phyloP scores from a whole-genome alignment of 2,113 vertebrate genomes.

The Cavia porcellus region DNA sequence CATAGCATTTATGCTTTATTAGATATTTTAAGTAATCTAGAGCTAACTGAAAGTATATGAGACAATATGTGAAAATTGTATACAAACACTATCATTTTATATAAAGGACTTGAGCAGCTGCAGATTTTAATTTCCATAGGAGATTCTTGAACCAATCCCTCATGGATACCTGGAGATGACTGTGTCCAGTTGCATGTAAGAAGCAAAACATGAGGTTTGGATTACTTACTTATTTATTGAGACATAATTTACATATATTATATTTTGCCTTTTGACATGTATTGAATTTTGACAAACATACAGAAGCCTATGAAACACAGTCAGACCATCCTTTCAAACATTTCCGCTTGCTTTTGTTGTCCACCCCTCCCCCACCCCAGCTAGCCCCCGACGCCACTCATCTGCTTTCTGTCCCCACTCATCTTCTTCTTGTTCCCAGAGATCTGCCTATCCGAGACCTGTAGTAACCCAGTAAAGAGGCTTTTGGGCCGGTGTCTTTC shows the following conservation, averaged over 20 bases:
- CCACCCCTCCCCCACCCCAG: rapidly evolving
- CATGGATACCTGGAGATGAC: background rate
- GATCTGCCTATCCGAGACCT: background rate
- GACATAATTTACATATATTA: background rate
- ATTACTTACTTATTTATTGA: background rate
- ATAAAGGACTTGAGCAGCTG: background rate
- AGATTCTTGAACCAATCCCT: background rate
- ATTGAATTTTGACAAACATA: background rate
- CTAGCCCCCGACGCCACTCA: too few species aligned
- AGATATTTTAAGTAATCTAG: background rate
- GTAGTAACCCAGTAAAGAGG: background rate
- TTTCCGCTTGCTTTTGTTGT: background rate
- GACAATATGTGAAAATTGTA: background rate
- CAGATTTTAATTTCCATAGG: background rate
- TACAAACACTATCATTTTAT: background rate
- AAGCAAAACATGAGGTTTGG: background rate
- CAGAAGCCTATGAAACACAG: background rate
- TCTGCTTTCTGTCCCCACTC: background rate
- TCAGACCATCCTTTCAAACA: background rate
- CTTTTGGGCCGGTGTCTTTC: background rate
- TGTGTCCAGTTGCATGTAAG: background rate
- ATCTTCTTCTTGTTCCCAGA: background rate
- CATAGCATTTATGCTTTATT: background rate
- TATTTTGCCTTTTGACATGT: background rate
- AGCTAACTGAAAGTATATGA: background rate